These are phyloP conservation scores for Manduca sexta DNA, from an alignment of 1,140 invertebrate species.

Conservation along the genomic window DNA sequence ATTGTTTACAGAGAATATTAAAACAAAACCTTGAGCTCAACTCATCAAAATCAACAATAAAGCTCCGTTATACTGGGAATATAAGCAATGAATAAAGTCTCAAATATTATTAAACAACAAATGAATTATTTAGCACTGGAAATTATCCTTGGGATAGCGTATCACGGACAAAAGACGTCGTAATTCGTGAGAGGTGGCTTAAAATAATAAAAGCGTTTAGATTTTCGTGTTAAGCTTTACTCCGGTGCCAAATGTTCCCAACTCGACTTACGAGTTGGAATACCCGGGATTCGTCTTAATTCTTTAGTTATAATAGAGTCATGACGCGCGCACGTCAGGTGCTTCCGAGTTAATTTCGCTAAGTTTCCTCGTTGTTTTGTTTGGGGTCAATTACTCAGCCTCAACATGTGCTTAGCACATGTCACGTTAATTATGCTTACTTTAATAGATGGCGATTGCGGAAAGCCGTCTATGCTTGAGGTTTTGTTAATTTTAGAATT, in stretches of 20 bases:
- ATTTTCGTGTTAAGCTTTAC: conserved; percentile 26
- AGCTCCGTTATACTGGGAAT: background rate
- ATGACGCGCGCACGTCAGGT: conserved; percentile 21
- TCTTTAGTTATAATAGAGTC: conserved; percentile 25
- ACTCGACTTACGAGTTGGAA: conserved; percentile 27
- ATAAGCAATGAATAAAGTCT: conserved; percentile 10
- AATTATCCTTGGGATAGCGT: conserved; percentile 14
- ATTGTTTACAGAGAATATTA: too few relatives aligned
- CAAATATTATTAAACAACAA: conserved; percentile 19
- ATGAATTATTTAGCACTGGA: conserved; percentile 13
- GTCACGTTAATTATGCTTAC: background rate
- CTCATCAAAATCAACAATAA: background rate
- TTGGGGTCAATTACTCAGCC: background rate
- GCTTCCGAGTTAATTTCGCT: conserved; percentile 20
- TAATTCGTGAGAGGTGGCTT: conserved; percentile 14
- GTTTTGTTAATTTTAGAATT: too few relatives aligned
- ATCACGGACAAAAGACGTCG: conserved; percentile 19
- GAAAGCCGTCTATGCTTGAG: too few relatives aligned
- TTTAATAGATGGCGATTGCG: background rate
- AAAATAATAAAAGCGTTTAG: conserved; percentile 29
- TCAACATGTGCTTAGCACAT: background rate
- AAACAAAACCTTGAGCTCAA: background rate
- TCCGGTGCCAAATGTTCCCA: conserved; percentile 27
- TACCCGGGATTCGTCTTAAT: conserved; percentile 33
- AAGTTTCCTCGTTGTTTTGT: conserved; percentile 10